phyloP scores from a whole-genome alignment of 2,113 vertebrate species.

The Lepus timidus region DNA sequence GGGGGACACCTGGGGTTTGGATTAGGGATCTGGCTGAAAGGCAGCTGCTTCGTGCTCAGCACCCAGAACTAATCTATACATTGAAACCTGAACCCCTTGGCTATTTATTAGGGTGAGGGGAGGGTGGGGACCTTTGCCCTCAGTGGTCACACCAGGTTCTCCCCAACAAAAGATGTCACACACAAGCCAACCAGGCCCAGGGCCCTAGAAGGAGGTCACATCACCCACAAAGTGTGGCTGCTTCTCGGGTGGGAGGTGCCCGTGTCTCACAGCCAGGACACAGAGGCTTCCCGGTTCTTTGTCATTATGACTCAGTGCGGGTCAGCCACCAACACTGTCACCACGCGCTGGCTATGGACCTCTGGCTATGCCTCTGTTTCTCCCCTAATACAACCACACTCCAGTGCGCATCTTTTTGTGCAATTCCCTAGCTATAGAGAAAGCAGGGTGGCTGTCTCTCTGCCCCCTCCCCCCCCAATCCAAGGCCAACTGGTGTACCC shows the following conservation, averaged over 20 bases:
- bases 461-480: neutral
- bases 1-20: conserved; percentile 44
- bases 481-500: neutral
- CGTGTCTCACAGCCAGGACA: too few species aligned
- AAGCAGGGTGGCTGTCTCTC: neutral
- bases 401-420: neutral
- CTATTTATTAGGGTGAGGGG: neutral
- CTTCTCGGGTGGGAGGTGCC: too few species aligned
- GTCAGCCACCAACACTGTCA: neutral
- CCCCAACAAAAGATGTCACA: neutral
- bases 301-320: fast-evolving
- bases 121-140: neutral
- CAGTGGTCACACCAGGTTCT: neutral
- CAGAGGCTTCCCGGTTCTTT: too few species aligned
- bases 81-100: conserved; percentile 56
- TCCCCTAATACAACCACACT: neutral
- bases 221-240: neutral
- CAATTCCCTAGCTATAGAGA: neutral
- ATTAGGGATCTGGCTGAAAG: conserved; percentile 50
- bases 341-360: neutral
- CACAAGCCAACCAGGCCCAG: neutral
- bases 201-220: neutral
- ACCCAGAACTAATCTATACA: conserved; percentile 51
- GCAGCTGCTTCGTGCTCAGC: conserved; percentile 52
- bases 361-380: neutral